A percentile compares a stretch with the other conserved stretches of the same genome.
These are phyloP conservation scores for Pavo muticus DNA, from an alignment of 2,113 vertebrate genomes.

Conservation along the genomic window DNA sequence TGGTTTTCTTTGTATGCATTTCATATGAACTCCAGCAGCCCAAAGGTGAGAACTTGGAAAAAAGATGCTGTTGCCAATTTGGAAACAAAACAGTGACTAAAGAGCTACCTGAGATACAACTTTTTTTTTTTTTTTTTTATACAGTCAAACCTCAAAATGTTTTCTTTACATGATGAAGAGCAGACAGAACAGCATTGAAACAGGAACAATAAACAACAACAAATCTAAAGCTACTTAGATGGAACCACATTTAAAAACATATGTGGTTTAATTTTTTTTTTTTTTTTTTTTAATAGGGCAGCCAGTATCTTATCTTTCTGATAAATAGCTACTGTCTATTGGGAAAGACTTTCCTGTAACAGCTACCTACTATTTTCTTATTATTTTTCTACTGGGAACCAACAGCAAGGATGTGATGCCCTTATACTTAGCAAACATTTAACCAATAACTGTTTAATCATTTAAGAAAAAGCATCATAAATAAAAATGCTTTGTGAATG, in stretches of 20 bases:
- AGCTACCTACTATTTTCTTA: not conserved
- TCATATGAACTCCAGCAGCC: slow-evolving; percentile 36
- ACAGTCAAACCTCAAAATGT: slow-evolving; percentile 65
- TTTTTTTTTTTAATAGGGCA: slow-evolving; percentile 8
- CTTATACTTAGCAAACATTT: slow-evolving; percentile 64
- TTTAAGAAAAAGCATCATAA: slow-evolving; percentile 63
- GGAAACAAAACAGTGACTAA: slow-evolving; percentile 52
- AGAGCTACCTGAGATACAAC: not conserved
- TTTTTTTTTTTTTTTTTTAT: not conserved
- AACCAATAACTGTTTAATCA: slow-evolving; percentile 61
- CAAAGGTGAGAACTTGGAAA: slow-evolving; percentile 13
- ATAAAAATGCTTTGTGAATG: slow-evolving; percentile 58
- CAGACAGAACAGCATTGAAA: slow-evolving; percentile 33
- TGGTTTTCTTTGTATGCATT: not conserved
- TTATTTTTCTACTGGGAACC: slow-evolving; percentile 30
- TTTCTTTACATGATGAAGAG: slow-evolving; percentile 51
- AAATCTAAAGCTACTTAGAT: slow-evolving; percentile 25
- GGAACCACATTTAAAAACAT: slow-evolving; percentile 1
- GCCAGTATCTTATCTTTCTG: not conserved
- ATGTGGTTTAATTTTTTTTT: slow-evolving; percentile 13
- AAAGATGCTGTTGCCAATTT: slow-evolving; percentile 15
- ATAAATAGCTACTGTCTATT: slow-evolving; percentile 19
- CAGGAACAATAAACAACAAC: slow-evolving; percentile 6
- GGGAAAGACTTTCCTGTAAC: not conserved
- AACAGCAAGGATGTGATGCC: slow-evolving; percentile 14